These are phyloP conservation scores for Tortrix viridana DNA, from an alignment of 2,888 invertebrate species.

Conservation along the genomic window DNA sequence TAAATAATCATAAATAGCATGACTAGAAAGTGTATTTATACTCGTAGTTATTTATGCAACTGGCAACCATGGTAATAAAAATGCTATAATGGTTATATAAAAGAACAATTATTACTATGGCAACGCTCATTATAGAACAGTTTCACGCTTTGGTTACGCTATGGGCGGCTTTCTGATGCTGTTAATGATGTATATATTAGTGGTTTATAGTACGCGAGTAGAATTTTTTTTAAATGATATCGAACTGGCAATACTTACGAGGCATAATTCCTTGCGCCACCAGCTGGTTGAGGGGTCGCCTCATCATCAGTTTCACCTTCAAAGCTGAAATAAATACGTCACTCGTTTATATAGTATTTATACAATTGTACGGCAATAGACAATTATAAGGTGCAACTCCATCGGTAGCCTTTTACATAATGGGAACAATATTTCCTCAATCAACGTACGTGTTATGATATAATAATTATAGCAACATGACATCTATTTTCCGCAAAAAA, in stretches of 20 bases:
- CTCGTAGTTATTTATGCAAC: no score
- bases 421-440: conserved; percentile 24
- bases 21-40: no score
- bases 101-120: no score
- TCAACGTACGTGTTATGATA: no score
- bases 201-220: no score
- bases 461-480: conserved; percentile 7
- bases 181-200: no score
- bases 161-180: no score
- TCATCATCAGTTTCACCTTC: conserved; percentile 97
- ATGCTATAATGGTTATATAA: no score
- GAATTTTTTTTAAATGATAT: neutral
- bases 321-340: conserved; percentile 89
- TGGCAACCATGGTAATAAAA: no score
- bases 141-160: no score
- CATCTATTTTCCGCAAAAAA: conserved; percentile 14
- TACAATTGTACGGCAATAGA: neutral
- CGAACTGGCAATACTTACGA: conserved; percentile 88
- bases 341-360: conserved; percentile 33
- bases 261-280: conserved; percentile 99
- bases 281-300: conserved; percentile 96
- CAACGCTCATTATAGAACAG: no score
- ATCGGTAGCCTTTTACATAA: neutral
- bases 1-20: no score
- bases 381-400: neutral